Percentiles rank a stretch among this genome's conserved stretches.
These are phyloP conservation scores for Solea senegalensis DNA, from an alignment of 2,113 vertebrate species.

Conservation along the genomic window DNA sequence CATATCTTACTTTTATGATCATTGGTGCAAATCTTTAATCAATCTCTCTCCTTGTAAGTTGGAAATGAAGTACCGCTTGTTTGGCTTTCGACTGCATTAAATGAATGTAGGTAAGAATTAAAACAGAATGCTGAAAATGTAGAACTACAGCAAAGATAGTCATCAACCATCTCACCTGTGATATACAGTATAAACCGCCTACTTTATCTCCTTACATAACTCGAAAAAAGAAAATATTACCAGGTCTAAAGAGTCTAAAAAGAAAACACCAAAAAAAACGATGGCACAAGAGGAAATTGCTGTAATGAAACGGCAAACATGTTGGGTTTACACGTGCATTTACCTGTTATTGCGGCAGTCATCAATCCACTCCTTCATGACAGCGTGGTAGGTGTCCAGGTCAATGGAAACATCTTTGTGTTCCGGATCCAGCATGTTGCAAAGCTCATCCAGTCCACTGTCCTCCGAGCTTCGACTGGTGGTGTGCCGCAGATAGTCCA, in stretches of 20 bases:
- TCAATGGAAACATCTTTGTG: conserved; percentile 86
- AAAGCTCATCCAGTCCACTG: conserved; percentile 86
- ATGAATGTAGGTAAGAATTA: neutral
- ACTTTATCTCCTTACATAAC: no score
- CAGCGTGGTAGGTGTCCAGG: conserved; percentile 85
- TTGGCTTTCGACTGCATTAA: neutral
- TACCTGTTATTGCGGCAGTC: conserved; percentile 85
- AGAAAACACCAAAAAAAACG: no score
- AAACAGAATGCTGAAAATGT: no score
- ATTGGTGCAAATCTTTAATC: neutral
- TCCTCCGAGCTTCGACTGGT: conserved; percentile 84
- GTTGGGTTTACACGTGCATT: neutral
- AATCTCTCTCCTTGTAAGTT: neutral
- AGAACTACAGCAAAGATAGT: neutral
- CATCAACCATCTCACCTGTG: no score
- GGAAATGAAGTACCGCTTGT: neutral
- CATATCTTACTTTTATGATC: neutral
- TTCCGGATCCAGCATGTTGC: conserved; percentile 89
- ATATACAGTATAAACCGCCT: no score
- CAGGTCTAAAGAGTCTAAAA: no score
- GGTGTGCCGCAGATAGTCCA: conserved; percentile 87
- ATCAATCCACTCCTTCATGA: conserved; percentile 90
- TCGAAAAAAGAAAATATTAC: no score
- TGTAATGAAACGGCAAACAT: no score
- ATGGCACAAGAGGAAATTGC: no score